Base-by-base conservation (phyloP, 1,140 invertebrate species). In the Drosophila orena region DNA sequence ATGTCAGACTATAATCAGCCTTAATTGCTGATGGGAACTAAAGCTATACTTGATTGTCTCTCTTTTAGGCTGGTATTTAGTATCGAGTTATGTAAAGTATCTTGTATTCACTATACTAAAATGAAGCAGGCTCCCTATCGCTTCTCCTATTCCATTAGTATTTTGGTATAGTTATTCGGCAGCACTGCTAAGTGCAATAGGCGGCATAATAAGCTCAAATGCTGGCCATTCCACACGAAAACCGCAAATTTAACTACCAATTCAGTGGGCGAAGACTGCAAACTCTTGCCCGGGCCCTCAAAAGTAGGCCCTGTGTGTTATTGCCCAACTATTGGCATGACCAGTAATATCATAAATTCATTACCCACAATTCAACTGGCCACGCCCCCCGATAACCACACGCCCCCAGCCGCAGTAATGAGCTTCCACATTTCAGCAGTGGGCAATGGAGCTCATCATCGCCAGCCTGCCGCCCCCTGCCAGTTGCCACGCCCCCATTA, bases 401-500 rank as follows among this genome's bases (percentile, higher is more conserved):
- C 17, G 37, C 35, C 57, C 58, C 34, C 35, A 30, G 17, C 17
- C 49, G 34, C 43, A 17, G 47, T 77, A 64, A 80, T 80, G 78
- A 81, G 78, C 49, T 80, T 68, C 71, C 46, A 49, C 46, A 49
- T 65, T 69, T 70, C 49, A 30, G 11, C 64, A 65, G 30, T 30
- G 8, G 30, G 30, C 35, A 44, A 12, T 17, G 14, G 37, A 44
- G 42, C 42, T 44, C 42, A 44, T 44, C 42, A 44, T 44, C 30
- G 30, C 30, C 42, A 20, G 42, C 42, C 42, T 20, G 15, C 15
- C 8, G 15, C 2, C 15, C n/a, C 10, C 40, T 15, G 68, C 34
- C 69, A 60, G 14, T 20, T 27, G 70, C 47, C 56, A 72, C 68
- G 61, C 79, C 79, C 58, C 61, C 79, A 83, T 70, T 81, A 75